These are phyloP conservation scores for Myiozetetes cayanensis DNA, from an alignment of 2,113 vertebrate species.

Conservation along the genomic window DNA sequence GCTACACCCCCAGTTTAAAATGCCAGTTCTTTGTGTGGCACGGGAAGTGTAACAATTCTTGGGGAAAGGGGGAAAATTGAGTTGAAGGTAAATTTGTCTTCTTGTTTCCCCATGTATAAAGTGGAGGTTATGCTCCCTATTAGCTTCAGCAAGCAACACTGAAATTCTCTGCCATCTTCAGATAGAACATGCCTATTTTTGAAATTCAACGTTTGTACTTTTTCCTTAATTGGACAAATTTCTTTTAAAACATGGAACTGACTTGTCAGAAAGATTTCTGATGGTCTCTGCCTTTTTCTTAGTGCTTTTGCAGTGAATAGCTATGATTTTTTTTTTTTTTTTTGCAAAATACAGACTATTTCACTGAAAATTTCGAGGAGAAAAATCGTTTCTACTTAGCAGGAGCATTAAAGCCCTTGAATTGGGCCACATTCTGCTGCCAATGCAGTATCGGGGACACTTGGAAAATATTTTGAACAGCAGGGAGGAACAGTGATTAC, in stretches of 20 bases:
- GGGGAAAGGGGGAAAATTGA: background rate
- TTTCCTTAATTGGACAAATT: background rate
- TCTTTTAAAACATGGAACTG: background rate
- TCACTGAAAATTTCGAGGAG: constrained; percentile 12
- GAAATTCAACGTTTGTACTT: background rate
- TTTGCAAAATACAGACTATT: constrained; percentile 23
- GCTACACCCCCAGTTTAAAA: background rate
- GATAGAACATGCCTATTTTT: background rate
- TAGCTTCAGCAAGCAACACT: background rate
- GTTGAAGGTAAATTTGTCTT: background rate
- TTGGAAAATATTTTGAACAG: constrained; percentile 54
- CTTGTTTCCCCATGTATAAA: background rate
- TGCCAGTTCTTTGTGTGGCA: background rate
- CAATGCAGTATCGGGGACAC: background rate
- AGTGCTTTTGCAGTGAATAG: background rate
- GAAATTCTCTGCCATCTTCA: background rate
- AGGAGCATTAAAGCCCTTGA: constrained; percentile 29
- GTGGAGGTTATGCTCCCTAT: background rate
- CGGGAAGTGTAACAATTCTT: background rate
- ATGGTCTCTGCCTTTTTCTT: background rate
- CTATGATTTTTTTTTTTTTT: background rate
- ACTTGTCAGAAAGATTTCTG: background rate
- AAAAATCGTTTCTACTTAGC: constrained; percentile 31
- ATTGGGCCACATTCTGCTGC: constrained; percentile 33
- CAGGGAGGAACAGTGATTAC: constrained; percentile 31